Conservation (phyloP, 2,888 invertebrate genomes). For the Polyploca ridens region DNA sequence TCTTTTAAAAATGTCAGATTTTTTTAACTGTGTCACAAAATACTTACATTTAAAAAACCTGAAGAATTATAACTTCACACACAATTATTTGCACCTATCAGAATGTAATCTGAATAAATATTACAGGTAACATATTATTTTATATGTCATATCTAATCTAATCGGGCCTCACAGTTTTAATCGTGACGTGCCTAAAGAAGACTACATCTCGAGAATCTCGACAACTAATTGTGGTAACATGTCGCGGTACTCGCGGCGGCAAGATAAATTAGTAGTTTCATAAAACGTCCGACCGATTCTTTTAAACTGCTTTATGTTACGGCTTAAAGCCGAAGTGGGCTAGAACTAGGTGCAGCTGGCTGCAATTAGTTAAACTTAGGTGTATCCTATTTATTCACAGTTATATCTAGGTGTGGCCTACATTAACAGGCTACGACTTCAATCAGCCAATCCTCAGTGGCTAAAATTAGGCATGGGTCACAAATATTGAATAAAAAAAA, state of each 20-base stretch:
- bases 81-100: not conserved
- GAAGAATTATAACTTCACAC: not conserved
- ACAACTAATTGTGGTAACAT: not conserved
- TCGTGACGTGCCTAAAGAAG: slow-evolving; percentile 15
- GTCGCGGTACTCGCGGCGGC: not conserved
- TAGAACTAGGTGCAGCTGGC: too few species aligned
- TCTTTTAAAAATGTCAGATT: too few species aligned
- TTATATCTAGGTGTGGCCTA: too few species aligned
- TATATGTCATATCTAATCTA: slow-evolving; percentile 43
- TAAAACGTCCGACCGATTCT: not conserved
- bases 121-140: slow-evolving; percentile 11
- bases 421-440: too few species aligned
- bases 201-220: slow-evolving; percentile 4
- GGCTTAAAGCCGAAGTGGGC: too few species aligned
- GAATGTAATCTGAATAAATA: slow-evolving; percentile 8
- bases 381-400: too few species aligned
- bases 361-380: too few species aligned
- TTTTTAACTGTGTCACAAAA: not conserved
- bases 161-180: slow-evolving; percentile 29
- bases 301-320: not conserved
- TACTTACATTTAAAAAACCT: not conserved
- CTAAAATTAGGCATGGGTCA: too few species aligned
- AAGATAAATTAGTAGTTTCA: not conserved
- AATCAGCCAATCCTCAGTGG: too few species aligned
- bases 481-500: too few species aligned